These are phyloP conservation scores for Drosophila prosaltans DNA, from an alignment of 1,140 invertebrate genomes.

Conservation along the genomic window DNA sequence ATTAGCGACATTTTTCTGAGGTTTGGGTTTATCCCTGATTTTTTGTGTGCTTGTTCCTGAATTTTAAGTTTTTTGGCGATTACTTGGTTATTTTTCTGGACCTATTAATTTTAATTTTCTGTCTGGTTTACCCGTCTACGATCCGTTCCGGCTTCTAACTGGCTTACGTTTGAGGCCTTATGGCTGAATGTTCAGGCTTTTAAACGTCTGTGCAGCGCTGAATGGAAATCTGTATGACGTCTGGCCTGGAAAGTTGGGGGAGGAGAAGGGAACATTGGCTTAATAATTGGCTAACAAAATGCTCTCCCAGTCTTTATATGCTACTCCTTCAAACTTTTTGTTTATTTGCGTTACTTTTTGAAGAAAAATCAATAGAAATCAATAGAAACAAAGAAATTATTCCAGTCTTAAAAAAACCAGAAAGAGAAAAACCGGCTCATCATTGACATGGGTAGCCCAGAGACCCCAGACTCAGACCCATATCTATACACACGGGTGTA, in stretches of 20 bases:
- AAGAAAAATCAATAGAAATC: slow-evolving; percentile 43
- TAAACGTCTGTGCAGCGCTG: slow-evolving; percentile 80
- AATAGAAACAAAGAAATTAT: slow-evolving; percentile 79
- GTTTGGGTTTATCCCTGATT: slow-evolving; percentile 2
- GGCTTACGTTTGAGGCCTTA: slow-evolving; percentile 76
- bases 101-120: slow-evolving; percentile 14
- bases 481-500: background rate
- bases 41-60: background rate
- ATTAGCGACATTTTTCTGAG: slow-evolving; percentile 69
- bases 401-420: slow-evolving; percentile 44
- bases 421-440: slow-evolving; percentile 48
- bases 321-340: slow-evolving; percentile 28
- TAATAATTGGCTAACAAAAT: background rate
- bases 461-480: slow-evolving; percentile 24
- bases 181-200: slow-evolving; percentile 78
- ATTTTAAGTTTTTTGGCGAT: background rate
- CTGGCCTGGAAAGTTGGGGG: slow-evolving; percentile 54
- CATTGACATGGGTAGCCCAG: slow-evolving; percentile 28
- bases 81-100: slow-evolving; percentile 29
- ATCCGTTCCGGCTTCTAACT: slow-evolving; percentile 80
- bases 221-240: slow-evolving; percentile 68
- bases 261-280: slow-evolving; percentile 5
- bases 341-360: slow-evolving; percentile 48
- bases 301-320: slow-evolving; percentile 25
- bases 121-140: slow-evolving; percentile 43